phyloP scores from a whole-genome alignment of 1,140 invertebrate species.

The Achroia grisella region DNA sequence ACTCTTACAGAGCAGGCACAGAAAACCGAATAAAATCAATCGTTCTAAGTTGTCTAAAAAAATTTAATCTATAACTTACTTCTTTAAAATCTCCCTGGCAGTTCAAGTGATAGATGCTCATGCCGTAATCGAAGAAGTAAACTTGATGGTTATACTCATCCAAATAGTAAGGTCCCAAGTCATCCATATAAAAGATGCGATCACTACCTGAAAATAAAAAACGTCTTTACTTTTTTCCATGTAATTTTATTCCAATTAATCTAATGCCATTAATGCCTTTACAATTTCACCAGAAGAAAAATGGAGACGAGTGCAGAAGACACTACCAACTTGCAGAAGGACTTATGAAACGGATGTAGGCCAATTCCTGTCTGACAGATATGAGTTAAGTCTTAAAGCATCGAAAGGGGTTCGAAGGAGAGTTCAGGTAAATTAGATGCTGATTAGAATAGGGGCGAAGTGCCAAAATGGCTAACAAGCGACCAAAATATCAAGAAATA shows the following conservation, averaged over 20 bases:
- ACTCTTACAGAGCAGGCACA: too few species aligned
- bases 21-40: background rate
- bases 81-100: slow-evolving; percentile 34
- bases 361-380: too few species aligned
- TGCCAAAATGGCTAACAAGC: too few species aligned
- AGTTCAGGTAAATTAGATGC: too few species aligned
- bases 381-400: too few species aligned
- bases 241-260: background rate
- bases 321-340: too few species aligned
- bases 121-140: slow-evolving; percentile 32
- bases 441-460: too few species aligned
- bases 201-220: slow-evolving; percentile 23
- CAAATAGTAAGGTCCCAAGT: slow-evolving; percentile 32
- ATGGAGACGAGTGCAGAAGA: too few species aligned
- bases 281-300: background rate
- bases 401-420: too few species aligned
- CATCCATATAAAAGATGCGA: slow-evolving; percentile 29
- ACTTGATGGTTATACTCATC: slow-evolving; percentile 45
- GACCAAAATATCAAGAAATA: too few species aligned
- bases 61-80: too few species aligned
- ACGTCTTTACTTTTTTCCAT: background rate
- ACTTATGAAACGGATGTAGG: too few species aligned
- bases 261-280: background rate
- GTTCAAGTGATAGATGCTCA: slow-evolving; percentile 31
- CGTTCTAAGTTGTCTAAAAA: background rate